Evolutionary conservation across 1,140 invertebrate species (phyloP), one percentile per base, ranked within the genome.

Genomic region (Listronotus oregonensis): DNA sequence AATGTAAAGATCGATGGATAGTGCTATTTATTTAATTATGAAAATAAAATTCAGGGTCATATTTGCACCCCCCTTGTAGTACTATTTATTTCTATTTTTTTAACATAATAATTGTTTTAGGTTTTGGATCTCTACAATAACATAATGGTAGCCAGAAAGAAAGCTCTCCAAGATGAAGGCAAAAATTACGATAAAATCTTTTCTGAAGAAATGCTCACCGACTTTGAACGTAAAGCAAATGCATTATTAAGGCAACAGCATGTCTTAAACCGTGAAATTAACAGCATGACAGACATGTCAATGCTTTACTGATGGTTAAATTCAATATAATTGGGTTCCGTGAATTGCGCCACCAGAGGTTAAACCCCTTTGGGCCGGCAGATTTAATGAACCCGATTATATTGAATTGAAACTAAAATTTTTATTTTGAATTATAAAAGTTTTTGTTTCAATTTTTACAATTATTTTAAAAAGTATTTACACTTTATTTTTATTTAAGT

Each of bases 51-150:
- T 3, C 5, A 27, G 5, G 21, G 2, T 27, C 5, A 27, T 27
- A 27, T 27, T 27, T 27, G 5, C 1, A 27, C 21, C 5, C 5
- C 1, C 21, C 21, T 27, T 27, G 1, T 27, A 27, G 21, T 27
- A 27, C 1, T 27, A 27, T 27, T 27, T 27, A 27, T 27, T 27
- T 27, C 5, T 27, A 27, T 27, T 27, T 27, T 27, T 27, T 27
- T 3, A 27, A 27, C 5, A 27, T n/a, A n/a, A 14, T 37, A 21
- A 27, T 64, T 63, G 44, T 66, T 72, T 44, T 44, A 77, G 75
- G 67, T 78, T 11, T 63, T 77, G 64, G 74, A 74, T 37, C 56
- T 78, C 18, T 78, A 77, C 49, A 75, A 76, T 63, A 73, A 70
- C 56, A 67, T 77, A 11, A 55, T 75, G 15, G 34, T 67, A 32